Base-by-base conservation (phyloP, 2,888 invertebrate genomes). In the Celastrina argiolus region DNA sequence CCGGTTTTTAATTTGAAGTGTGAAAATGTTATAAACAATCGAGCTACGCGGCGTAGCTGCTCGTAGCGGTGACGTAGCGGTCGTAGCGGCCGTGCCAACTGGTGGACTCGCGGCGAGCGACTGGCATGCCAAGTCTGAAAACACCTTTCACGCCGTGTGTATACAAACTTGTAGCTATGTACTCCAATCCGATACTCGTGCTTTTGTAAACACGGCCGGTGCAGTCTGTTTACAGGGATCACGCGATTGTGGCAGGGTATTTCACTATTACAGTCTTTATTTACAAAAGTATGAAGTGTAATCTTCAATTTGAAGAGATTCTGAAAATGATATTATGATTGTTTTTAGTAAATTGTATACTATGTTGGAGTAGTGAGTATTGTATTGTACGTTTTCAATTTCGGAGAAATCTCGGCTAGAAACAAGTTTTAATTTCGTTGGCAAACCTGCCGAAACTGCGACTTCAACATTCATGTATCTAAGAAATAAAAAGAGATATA, bases 31-130 rank as follows among this genome's bases (percentile, higher is more conserved):
- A 14, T 51, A 51, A 51, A 51, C 22, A 51, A 61, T 56, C 67
- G 69, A 67, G 70, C 71, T 82, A 79, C 71, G 74, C 74, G 80
- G 78, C 74, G 76, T 75, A 74, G 81, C 79, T 75, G 81, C 79
- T 75, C 80, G 84, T 74, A 41, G 64, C 68, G 67, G 42, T 58
- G 51, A 59, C 71, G 65, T 51, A 26, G 51, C 45, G 18, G 36
- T 36, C 36, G 36, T 36, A 36, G 12, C 68, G 71, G 64, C 74
- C 82, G 83, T 83, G 76, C 68, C 71, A 68, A 69, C 68, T 73
- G 76, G 75, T 74, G 78, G 78, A 69, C 83, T 78, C 75, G 75
- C 76, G 78, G 76, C 80, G 81, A 81, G 81, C 83, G 84, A 72
- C 78, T 77, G 75, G 67, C 74, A 73, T 69, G 74, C 71, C 69